Conservation (phyloP, 2,888 invertebrate species). For the Clepsis dumicolana region DNA sequence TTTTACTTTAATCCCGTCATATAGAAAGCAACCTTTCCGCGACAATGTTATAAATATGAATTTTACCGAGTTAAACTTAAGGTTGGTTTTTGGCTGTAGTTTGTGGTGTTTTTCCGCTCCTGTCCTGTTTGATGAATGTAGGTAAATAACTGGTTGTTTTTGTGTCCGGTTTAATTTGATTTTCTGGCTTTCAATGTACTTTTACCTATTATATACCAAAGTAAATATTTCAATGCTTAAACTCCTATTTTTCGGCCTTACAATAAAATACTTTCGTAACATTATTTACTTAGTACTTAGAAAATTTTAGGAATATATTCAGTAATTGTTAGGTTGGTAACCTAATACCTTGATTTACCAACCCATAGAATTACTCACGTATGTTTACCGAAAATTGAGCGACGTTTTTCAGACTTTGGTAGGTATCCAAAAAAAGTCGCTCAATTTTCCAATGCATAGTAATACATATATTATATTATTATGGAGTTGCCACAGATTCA, state of each 20-base stretch:
- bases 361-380: no score
- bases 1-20: not conserved
- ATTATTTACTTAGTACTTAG: no score
- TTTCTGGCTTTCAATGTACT: conserved; percentile 23
- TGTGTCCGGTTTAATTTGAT: conserved; percentile 36
- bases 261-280: not conserved
- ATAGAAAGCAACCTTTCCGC: conserved; percentile 28
- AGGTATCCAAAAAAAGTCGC: no score
- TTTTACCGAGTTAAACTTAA: conserved; percentile 23
- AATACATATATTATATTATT: no score
- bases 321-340: no score
- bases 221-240: not conserved
- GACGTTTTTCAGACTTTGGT: no score
- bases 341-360: no score
- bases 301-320: no score
- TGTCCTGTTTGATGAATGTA: conserved; percentile 41
- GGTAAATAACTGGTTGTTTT: conserved; percentile 42
- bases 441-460: no score
- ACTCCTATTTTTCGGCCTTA: not conserved
- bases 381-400: no score
- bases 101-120: conserved; percentile 29
- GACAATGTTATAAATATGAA: conserved; percentile 15
- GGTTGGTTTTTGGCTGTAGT: conserved; percentile 12
- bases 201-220: not conserved
- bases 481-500: no score